A percentile compares a stretch with the other conserved stretches of the same genome.
Evolutionary conservation across 2,888 invertebrate genomes (phyloP).

Genomic region (Agonopterix arenella): DNA sequence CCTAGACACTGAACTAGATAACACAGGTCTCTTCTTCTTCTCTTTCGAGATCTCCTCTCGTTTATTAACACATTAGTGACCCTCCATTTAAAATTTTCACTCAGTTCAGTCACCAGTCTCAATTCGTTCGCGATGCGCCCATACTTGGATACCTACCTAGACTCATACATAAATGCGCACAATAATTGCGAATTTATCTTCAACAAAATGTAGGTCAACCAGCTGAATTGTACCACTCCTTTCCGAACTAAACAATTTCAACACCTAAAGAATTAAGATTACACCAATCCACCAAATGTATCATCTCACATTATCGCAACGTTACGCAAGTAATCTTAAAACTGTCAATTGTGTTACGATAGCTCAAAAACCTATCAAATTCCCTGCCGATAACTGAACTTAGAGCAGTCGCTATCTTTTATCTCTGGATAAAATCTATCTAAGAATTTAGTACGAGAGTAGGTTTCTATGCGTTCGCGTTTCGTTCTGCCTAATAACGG

Average conservation of each 20-base stretch:
- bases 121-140: too few species aligned
- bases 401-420: conserved; percentile 19
- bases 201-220: conserved; percentile 13
- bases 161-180: too few species aligned
- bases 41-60: too few species aligned
- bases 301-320: conserved; percentile 34
- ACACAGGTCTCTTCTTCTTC: too few species aligned
- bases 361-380: conserved; percentile 37
- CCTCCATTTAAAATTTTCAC: too few species aligned
- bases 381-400: conserved; percentile 37
- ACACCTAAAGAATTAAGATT: conserved; percentile 44
- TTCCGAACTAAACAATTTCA: conserved; percentile 37
- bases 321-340: conserved; percentile 67
- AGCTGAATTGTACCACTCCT: conserved; percentile 21
- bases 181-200: background rate
- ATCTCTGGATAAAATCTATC: conserved; percentile 22
- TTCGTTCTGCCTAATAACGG: conserved; percentile 23
- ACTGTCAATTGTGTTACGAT: conserved; percentile 53
- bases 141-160: too few species aligned
- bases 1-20: too few species aligned
- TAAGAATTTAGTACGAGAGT: conserved; percentile 36
- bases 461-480: conserved; percentile 35
- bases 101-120: too few species aligned
- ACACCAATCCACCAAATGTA: conserved; percentile 39
- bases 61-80: too few species aligned